Evolutionary conservation across 2,113 vertebrate genomes (phyloP).

Genomic region (Sclerurus mexicanus): DNA sequence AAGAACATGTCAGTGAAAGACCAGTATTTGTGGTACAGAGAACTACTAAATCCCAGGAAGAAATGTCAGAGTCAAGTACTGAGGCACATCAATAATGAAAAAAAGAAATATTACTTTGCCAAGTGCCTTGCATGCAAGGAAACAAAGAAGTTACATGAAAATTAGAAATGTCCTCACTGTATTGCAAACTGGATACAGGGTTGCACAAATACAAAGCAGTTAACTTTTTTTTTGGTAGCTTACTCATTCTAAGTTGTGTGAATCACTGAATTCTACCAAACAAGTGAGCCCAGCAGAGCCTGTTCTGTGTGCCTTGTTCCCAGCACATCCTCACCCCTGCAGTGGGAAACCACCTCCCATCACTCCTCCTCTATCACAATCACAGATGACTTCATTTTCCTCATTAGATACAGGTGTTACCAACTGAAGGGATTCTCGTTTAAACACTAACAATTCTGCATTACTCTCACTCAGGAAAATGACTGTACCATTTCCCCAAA

Average conservation of each 20-base stretch:
- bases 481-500: not conserved
- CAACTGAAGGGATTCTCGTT: not conserved
- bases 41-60: not conserved
- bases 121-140: not conserved
- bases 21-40: not conserved
- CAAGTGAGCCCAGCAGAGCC: not conserved
- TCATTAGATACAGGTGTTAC: not conserved
- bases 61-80: not conserved
- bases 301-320: not conserved
- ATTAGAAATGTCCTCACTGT: not conserved
- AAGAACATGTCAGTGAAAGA: not conserved
- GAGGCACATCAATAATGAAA: not conserved
- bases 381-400: not conserved
- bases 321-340: rapidly evolving
- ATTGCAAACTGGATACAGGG: not conserved
- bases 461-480: not conserved
- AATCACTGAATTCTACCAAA: not conserved
- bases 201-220: not conserved
- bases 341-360: not conserved
- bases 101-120: not conserved
- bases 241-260: not conserved
- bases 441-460: not conserved
- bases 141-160: not conserved
- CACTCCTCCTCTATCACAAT: not conserved
- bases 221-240: not conserved